phyloP scores from a whole-genome alignment of 2,797 vertebrate species.

The Clarias platycephalus region DNA sequence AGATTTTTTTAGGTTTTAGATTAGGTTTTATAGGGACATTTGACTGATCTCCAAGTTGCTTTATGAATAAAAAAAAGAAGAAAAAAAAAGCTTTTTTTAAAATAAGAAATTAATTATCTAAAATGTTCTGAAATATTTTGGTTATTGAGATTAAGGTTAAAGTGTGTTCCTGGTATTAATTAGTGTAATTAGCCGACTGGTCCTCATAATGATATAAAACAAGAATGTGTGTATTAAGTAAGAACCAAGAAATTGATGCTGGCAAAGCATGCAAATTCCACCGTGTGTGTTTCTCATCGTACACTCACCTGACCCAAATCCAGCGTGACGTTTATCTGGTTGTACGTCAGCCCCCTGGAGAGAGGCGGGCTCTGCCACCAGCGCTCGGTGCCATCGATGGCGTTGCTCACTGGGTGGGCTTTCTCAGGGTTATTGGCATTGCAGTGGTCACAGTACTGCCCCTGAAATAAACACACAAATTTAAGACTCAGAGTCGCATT shows the following conservation, averaged over 20 bases:
- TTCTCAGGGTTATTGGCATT: constrained; percentile 79
- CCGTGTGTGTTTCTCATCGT: not conserved
- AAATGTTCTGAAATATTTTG: not conserved
- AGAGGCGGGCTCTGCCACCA: constrained; percentile 98
- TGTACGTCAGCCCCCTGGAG: constrained; percentile 82
- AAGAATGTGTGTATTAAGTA: not conserved
- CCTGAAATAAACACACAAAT: constrained; percentile 68
- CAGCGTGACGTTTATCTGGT: constrained; percentile 87
- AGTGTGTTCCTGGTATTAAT: not conserved
- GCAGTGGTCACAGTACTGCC: constrained; percentile 91
- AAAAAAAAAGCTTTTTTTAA: no score
- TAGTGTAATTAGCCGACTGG: not conserved
- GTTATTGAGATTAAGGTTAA: not conserved
- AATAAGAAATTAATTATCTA: no score
- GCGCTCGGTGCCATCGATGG: constrained; percentile 87
- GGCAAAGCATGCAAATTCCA: not conserved
- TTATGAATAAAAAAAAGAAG: no score
- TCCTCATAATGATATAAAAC: not conserved
- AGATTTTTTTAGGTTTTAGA: no score
- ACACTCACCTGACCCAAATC: constrained; percentile 88
- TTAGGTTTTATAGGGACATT: not conserved
- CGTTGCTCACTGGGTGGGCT: constrained; percentile 82
- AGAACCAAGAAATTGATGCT: not conserved
- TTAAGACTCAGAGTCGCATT: not conserved
- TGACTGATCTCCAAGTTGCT: no score